Base-by-base conservation (phyloP, 1,140 invertebrate genomes). In the Lepidurus apus region DNA sequence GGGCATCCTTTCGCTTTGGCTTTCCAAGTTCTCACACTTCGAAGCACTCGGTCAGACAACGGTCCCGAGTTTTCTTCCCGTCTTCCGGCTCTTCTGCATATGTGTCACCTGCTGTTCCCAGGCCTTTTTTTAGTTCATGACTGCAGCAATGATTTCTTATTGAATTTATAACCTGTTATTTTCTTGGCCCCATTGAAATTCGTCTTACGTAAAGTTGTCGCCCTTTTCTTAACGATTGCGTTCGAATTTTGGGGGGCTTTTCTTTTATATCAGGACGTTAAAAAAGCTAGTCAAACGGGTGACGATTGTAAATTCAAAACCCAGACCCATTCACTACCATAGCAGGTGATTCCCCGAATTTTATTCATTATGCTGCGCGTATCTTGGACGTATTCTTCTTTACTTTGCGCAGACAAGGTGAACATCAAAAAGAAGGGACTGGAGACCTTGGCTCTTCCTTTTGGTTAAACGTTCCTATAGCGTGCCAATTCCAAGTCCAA, bases 41-140 rank as follows among this genome's bases (percentile, higher is more conserved):
- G 21, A 17, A 65, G 53, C 53, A 65, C 53, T 65, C 53, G 53
- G 53, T 65, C 53, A 65, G 53, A 21, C 53, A 65, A 65, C 53
- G 53, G 53, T 65, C 13, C 53, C 17, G 17, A 17, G 21, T n/a
- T 65, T 65, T 65, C 53, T 65, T 9, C 53, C 53, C 53, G 53
- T 65, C 53, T 65, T 65, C 53, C 53, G 53, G 53, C 53, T n/a
- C 53, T 17, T 65, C 53, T 65, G 17, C 53, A 65, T 65, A 65
- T 65, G 53, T 65, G 53, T 65, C 53, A 65, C 53, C 53, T 65
- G 53, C 53, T n/a, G 53, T 65, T 65, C 53, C 53, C 21, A 17
- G 17, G 53, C 21, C 53, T 65, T n/a, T 65, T 65, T 65, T 7
- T 17, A 65, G 9, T 65, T 65, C 21, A 17, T 1, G 17, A 13